Percentiles rank a stretch among this genome's conserved stretches.
These are phyloP conservation scores for Ambastaia sidthimunki DNA, from an alignment of 2,797 vertebrate species.

Conservation along the genomic window DNA sequence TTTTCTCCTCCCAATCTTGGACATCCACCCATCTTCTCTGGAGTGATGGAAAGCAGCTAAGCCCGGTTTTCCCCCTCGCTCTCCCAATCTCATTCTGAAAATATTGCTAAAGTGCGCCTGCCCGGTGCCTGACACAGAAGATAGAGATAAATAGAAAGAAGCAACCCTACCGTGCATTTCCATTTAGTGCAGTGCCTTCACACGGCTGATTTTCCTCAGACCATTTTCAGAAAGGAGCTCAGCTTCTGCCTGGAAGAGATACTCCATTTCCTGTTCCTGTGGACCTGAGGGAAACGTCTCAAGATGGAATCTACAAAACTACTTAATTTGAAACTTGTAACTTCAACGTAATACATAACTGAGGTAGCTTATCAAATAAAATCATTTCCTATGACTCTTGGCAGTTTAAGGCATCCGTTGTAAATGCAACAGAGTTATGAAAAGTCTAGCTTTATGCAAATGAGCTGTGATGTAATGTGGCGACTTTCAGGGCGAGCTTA, in stretches of 20 bases:
- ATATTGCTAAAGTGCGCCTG: conserved; percentile 37
- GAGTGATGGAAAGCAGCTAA: conserved; percentile 21
- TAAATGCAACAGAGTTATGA: neutral
- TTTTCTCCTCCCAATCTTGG: conserved; percentile 72
- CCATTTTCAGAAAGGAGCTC: conserved; percentile 32
- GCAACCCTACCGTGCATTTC: conserved; percentile 74
- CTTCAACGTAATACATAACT: neutral
- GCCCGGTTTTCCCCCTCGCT: neutral
- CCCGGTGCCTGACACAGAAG: conserved; percentile 58
- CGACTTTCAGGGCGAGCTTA: neutral
- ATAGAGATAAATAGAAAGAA: conserved; percentile 74
- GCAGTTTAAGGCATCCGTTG: neutral
- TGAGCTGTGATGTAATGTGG: neutral
- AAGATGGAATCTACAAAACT: conserved; percentile 21
- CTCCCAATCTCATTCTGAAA: neutral
- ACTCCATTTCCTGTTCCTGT: conserved; percentile 21
- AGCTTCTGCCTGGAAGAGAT: conserved; percentile 17
- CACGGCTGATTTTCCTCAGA: conserved; percentile 62
- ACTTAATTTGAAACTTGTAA: too few species aligned
- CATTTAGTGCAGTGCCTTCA: conserved; percentile 74
- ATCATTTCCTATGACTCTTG: neutral
- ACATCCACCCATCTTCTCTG: conserved; percentile 62
- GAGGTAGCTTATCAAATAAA: neutral
- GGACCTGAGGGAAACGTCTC: conserved; percentile 22
- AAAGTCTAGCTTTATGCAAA: neutral